phyloP scores from a whole-genome alignment of 2,113 vertebrate genomes.

The Oryzias celebensis region DNA sequence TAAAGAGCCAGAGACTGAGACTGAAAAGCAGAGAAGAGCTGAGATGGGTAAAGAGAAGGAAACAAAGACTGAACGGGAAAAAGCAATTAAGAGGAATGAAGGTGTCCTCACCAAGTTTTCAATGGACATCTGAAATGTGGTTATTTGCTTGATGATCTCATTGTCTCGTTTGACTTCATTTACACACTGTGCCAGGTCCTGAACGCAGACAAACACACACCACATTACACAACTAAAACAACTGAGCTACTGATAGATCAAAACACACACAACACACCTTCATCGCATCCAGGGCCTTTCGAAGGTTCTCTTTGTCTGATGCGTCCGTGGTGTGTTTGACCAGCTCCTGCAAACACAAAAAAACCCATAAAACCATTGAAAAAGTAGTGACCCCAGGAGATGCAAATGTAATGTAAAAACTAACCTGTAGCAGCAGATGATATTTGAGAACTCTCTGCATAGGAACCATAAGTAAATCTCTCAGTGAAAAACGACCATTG shows the following conservation, averaged over 20 bases:
- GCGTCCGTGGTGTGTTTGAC: slow-evolving; percentile 84
- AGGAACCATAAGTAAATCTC: slow-evolving; percentile 92
- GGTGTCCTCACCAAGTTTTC: slow-evolving; percentile 79
- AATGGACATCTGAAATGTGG: slow-evolving; percentile 87
- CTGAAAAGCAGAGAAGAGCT: slow-evolving; percentile 46
- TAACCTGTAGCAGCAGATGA: slow-evolving; percentile 80
- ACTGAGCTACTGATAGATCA: not conserved
- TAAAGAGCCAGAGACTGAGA: slow-evolving; percentile 86
- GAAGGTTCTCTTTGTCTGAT: slow-evolving; percentile 84
- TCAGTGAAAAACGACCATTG: slow-evolving; percentile 86
- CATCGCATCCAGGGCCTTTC: slow-evolving; percentile 87
- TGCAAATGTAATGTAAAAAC: not conserved
- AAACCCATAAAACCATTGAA: not conserved
- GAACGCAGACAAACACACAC: slow-evolving; percentile 13
- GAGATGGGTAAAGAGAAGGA: not conserved
- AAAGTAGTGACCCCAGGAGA: not conserved
- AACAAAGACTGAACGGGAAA: not conserved
- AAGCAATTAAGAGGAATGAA: not conserved
- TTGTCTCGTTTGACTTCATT: slow-evolving; percentile 93
- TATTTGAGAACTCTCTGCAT: slow-evolving; percentile 94
- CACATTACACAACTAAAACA: not conserved
- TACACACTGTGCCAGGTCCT: slow-evolving; percentile 90
- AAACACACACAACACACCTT: slow-evolving; percentile 64
- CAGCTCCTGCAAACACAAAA: slow-evolving; percentile 78
- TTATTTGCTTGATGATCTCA: slow-evolving; percentile 88